Percentiles rank a stretch among this genome's conserved stretches.
Conservation (phyloP, 2,888 invertebrate genomes). For the Cheilosia variabilis region DNA sequence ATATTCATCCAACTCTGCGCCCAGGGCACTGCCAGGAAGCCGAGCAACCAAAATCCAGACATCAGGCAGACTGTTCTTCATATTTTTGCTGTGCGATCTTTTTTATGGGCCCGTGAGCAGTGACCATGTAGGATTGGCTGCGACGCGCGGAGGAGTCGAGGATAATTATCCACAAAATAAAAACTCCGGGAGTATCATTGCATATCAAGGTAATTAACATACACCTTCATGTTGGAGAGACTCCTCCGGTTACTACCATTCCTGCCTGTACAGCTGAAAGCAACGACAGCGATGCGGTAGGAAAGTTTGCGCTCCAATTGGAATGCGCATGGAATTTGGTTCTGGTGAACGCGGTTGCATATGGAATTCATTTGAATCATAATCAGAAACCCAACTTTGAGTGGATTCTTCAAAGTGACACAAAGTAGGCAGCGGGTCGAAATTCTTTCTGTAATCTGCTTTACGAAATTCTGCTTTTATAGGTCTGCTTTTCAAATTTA, state of each 20-base stretch:
- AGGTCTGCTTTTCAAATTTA: no score
- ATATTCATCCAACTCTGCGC: constrained; percentile 59
- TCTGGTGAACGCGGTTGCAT: constrained; percentile 24
- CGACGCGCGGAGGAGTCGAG: constrained; percentile 61
- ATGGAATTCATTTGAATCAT: constrained; percentile 67
- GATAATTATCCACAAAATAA: constrained; percentile 67
- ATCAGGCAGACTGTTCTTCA: constrained; percentile 70
- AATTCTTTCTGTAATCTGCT: no score
- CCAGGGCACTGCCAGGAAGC: constrained; percentile 57
- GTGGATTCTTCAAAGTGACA: constrained; percentile 50
- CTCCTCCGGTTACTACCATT: no score
- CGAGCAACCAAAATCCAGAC: constrained; percentile 69
- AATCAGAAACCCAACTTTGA: constrained; percentile 49
- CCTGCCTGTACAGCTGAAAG: constrained; percentile 16
- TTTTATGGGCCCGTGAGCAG: constrained; percentile 66
- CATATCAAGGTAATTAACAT: constrained; percentile 73
- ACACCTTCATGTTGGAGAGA: constrained; percentile 72
- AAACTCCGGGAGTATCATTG: constrained; percentile 49
- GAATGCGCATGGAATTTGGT: constrained; percentile 42
- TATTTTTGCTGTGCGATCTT: constrained; percentile 41
- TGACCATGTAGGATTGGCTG: constrained; percentile 63
- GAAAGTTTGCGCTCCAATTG: constrained; percentile 69
- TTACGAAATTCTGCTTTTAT: no score
- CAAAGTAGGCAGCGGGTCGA: constrained; percentile 22
- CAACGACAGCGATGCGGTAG: constrained; percentile 55